These are phyloP conservation scores for Agrilus biguttatus DNA, from an alignment of 2,888 invertebrate genomes.

Conservation along the genomic window DNA sequence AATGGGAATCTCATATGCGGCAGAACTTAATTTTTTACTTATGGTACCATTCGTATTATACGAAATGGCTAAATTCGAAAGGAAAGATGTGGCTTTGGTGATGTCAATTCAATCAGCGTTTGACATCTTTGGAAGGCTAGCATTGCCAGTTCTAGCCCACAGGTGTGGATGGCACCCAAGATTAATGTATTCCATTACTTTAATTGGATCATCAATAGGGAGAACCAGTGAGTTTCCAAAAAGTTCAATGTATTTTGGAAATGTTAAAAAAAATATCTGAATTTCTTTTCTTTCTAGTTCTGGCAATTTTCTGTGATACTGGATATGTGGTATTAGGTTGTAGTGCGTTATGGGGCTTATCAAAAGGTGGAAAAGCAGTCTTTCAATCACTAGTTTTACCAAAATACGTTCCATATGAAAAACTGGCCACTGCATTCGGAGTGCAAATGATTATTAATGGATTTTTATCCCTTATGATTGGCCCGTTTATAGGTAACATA, in stretches of 20 bases:
- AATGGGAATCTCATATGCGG: conserved; percentile 32
- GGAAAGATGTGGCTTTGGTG: conserved; percentile 24
- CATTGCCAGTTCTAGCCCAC: conserved; percentile 26
- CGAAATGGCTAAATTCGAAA: conserved; percentile 23
- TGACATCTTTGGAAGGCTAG: conserved; percentile 28
- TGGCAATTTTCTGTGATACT: conserved; percentile 17
- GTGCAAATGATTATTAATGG: conserved; percentile 27
- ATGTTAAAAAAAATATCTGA: neutral
- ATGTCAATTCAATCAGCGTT: conserved; percentile 27
- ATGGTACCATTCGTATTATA: conserved; percentile 33
- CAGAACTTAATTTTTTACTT: conserved; percentile 33
- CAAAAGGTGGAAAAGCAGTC: conserved; percentile 29
- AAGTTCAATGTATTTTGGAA: conserved; percentile 6
- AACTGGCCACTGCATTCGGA: conserved; percentile 27
- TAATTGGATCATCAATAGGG: conserved; percentile 25
- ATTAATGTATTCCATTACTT: conserved; percentile 25
- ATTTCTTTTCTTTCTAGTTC: conserved; percentile 14
- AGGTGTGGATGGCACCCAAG: conserved; percentile 22
- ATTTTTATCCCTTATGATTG: conserved; percentile 22
- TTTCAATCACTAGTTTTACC: conserved; percentile 30
- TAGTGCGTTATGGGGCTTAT: conserved; percentile 22
- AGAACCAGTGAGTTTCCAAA: conserved; percentile 17
- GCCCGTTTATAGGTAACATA: conserved; percentile 26
- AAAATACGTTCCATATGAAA: conserved; percentile 24
- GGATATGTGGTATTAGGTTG: conserved; percentile 16